A percentile compares a stretch with the other conserved stretches of the same genome.
Conservation (phyloP, 2,888 invertebrate genomes). For the Hirtodrosophila histrioides region DNA sequence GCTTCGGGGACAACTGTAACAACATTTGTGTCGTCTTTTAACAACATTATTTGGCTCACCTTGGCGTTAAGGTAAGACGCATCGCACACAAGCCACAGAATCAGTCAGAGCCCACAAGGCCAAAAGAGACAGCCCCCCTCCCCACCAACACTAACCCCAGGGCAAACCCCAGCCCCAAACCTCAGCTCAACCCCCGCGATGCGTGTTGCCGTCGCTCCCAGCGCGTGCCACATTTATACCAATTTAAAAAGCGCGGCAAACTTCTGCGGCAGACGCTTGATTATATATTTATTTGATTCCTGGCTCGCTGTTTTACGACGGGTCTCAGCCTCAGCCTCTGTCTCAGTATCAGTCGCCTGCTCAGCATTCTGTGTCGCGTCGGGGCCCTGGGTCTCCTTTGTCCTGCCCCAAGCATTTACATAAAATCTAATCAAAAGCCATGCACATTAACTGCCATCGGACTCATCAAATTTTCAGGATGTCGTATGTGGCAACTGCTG, state of each 20-base stretch:
- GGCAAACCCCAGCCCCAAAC: not conserved
- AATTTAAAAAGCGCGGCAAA: constrained; percentile 69
- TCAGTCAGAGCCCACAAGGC: constrained; percentile 45
- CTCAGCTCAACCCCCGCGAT: constrained; percentile 1
- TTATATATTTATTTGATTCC: constrained; percentile 77
- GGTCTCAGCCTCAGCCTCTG: constrained; percentile 7
- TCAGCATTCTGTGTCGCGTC: no score
- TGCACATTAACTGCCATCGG: constrained; percentile 68
- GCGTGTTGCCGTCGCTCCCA: constrained; percentile 36
- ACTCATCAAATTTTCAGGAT: constrained; percentile 73
- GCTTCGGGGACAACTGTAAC: constrained; percentile 31
- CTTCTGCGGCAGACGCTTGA: constrained; percentile 65
- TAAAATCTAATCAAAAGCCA: constrained; percentile 78
- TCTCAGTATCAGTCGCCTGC: no score
- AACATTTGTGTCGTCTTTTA: constrained; percentile 50
- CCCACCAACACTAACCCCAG: constrained; percentile 1
- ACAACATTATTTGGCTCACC: constrained; percentile 44
- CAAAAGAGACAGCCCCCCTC: not conserved
- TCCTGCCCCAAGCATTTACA: constrained; percentile 69
- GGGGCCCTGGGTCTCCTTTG: constrained; percentile 34
- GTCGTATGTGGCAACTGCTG: constrained; percentile 32
- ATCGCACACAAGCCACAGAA: constrained; percentile 44
- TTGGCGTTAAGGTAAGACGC: constrained; percentile 25
- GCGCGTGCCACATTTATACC: constrained; percentile 71
- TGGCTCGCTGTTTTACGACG: constrained; percentile 52